Evolutionary conservation across 2,797 vertebrate species (phyloP).

Genomic region (Botia almorhae): DNA sequence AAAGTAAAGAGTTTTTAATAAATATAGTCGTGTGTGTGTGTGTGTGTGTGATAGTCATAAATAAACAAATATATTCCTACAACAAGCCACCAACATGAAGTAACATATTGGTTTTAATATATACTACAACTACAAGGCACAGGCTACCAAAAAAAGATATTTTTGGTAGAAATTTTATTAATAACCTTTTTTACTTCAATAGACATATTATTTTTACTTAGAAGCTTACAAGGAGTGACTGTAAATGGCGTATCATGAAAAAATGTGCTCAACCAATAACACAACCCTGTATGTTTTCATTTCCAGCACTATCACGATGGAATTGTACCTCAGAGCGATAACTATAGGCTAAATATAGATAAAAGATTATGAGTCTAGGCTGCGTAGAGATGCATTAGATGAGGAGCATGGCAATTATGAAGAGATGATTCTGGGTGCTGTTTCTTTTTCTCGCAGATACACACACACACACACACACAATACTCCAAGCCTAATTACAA

Average conservation of each 20-base stretch:
- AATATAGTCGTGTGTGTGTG: too few species aligned
- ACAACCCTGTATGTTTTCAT: not conserved
- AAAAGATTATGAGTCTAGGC: conserved; percentile 9
- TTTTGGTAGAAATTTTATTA: too few species aligned
- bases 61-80: too few species aligned
- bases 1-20: too few species aligned
- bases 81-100: not conserved
- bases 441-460: conserved; percentile 9
- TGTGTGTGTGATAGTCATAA: too few species aligned
- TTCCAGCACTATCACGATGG: not conserved
- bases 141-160: too few species aligned
- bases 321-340: not conserved
- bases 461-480: conserved; percentile 52
- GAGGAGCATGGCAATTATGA: conserved; percentile 46
- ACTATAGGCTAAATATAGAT: conserved; percentile 22
- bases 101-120: not conserved
- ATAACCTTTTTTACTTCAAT: too few species aligned
- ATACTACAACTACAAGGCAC: not conserved
- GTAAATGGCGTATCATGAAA: not conserved
- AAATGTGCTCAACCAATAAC: not conserved
- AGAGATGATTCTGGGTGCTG: conserved; percentile 35
- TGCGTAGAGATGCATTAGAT: conserved; percentile 45
- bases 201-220: not conserved
- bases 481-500: conserved; percentile 76
- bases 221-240: not conserved